These are phyloP conservation scores for Pseudopipra pipra DNA, from an alignment of 2,113 vertebrate species.

Conservation along the genomic window DNA sequence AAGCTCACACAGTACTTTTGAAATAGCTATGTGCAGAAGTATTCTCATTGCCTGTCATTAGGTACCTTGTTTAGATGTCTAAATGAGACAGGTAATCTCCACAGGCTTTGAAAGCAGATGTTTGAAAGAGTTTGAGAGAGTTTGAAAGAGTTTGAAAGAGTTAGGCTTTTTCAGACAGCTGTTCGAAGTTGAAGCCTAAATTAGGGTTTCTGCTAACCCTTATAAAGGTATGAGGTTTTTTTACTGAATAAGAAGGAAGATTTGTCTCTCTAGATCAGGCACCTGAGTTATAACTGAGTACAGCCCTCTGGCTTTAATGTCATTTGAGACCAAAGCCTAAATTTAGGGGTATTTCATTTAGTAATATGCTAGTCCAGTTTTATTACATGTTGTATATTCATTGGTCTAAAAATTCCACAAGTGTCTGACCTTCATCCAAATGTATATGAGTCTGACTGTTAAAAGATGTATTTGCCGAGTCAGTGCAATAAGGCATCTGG, in stretches of 20 bases:
- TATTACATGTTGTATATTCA: background rate
- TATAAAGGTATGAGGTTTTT: background rate
- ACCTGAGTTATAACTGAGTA: background rate
- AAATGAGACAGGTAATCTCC: background rate
- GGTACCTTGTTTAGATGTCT: background rate
- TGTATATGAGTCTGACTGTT: background rate
- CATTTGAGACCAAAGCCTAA: background rate
- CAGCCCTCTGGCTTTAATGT: background rate
- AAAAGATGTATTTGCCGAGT: slow-evolving; percentile 18
- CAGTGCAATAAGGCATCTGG: slow-evolving; percentile 24
- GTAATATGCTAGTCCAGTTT: background rate
- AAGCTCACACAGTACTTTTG: background rate
- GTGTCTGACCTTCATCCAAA: background rate
- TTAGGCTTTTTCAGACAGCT: background rate
- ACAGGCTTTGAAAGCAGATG: background rate
- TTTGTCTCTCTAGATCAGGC: background rate
- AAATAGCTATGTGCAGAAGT: background rate
- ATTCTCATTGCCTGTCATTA: background rate
- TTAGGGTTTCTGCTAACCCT: background rate
- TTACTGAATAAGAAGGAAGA: background rate
- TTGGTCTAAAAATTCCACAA: background rate
- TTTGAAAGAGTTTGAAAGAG: background rate
- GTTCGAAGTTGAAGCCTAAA: background rate
- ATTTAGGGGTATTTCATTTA: background rate
- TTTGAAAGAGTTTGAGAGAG: background rate